Evolutionary conservation across 2,888 invertebrate species (phyloP), one percentile per base, ranked within the genome.

Genomic region (Cotesia congregata): DNA sequence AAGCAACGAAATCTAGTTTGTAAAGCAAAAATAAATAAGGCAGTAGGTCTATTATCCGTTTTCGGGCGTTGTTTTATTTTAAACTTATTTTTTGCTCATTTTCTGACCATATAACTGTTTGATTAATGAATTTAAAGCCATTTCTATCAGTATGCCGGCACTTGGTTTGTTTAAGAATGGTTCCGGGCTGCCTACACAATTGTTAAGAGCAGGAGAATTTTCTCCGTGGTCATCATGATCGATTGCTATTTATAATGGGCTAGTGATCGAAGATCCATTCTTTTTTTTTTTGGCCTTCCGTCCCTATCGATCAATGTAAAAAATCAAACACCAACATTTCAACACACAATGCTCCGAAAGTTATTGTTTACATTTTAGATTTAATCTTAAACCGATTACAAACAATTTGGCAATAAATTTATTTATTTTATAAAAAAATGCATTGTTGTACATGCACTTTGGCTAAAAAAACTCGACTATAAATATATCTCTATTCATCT

Each of bases 71-170:
- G 20, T 80, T 60, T 59, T 40, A 39, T 68, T 40, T 38, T 60
- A n/a, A 80, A 80, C n/a, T 6, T 1, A 12, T 50, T 50, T 50
- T 50, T 50, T 50, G 50, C 50, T 50, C 12, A 12, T 50, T 50
- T 50, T 50, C 50, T 50, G 50, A 50, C 50, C 50, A 50, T 50
- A 50, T 50, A 38, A 30, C n/a, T 73, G 39, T 65, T 59, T 86
- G 86, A 86, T 86, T 86, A 85, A 86, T 85, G 86, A 81, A 80
- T 75, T 80, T 20, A 39, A 39, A 9, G 65, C 72, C 40, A 64
- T 60, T 61, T 61, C n/a, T 67, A 68, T 38, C 75, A 74, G 72
- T 73, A 74, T 73, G 79, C 80, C 75, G 79, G 79, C 78, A 71
- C 75, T 69, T 60, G 71, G 83, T 84, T 85, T 83, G 79, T 84